Conservation (phyloP, 2,888 invertebrate genomes). For the Melinaea marsaeus region DNA sequence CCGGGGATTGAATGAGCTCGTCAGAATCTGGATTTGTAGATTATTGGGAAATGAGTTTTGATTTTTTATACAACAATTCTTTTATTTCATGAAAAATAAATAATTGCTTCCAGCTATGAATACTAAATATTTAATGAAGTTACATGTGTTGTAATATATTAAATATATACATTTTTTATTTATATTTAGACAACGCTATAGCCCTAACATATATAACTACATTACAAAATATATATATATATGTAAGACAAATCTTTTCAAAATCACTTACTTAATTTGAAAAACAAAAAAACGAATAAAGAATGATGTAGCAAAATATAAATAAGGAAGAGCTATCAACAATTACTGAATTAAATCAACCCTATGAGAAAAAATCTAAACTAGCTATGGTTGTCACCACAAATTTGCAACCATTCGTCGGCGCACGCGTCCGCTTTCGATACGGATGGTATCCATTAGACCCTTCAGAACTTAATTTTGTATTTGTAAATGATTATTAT, state of each 20-base stretch:
- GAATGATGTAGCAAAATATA: slow-evolving; percentile 7
- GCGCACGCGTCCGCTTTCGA: slow-evolving; percentile 54
- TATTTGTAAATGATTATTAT: slow-evolving; percentile 31
- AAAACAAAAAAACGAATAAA: neutral
- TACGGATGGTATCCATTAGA: slow-evolving; percentile 43
- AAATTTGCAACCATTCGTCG: slow-evolving; percentile 44
- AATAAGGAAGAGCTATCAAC: slow-evolving; percentile 19
- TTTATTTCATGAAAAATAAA: too few relatives aligned
- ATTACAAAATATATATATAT: too few relatives aligned
- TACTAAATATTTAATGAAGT: too few relatives aligned
- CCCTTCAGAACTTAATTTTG: slow-evolving; percentile 32
- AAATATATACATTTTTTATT: too few relatives aligned
- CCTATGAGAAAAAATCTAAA: slow-evolving; percentile 50
- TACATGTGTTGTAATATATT: too few relatives aligned
- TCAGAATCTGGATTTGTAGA: neutral
- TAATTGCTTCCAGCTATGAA: too few relatives aligned
- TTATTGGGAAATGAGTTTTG: slow-evolving; percentile 3
- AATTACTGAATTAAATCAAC: slow-evolving; percentile 47
- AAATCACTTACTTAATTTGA: neutral
- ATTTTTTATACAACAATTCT: neutral
- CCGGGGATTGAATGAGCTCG: slow-evolving; percentile 31
- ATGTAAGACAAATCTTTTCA: too few relatives aligned
- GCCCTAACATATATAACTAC: too few relatives aligned
- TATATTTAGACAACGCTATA: too few relatives aligned
- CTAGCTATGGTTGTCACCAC: slow-evolving; percentile 59